These are phyloP conservation scores for Campylomormyrus numenius DNA, from an alignment of 2,113 vertebrate genomes.

Conservation along the genomic window DNA sequence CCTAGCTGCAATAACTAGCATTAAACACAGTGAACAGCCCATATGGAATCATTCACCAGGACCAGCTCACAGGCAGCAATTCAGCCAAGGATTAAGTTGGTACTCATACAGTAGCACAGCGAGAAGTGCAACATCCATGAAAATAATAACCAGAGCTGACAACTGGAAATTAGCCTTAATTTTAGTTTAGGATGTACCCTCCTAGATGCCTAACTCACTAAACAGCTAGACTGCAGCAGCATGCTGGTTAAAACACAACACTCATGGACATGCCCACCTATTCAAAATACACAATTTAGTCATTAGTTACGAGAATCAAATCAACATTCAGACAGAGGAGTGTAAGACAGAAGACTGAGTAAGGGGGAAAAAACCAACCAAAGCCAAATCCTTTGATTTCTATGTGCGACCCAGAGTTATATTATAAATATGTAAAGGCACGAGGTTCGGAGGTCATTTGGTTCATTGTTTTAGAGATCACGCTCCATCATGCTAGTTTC, in stretches of 20 bases:
- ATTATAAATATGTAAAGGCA: neutral
- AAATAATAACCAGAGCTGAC: neutral
- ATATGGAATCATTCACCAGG: neutral
- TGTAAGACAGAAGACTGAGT: neutral
- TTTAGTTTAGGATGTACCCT: neutral
- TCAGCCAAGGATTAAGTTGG: neutral
- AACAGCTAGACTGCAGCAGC: neutral
- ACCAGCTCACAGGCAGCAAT: neutral
- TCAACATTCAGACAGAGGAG: neutral
- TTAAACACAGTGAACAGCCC: neutral
- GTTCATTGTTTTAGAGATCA: slow-evolving; percentile 22
- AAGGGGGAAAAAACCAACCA: neutral
- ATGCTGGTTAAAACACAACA: neutral
- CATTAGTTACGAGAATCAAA: neutral
- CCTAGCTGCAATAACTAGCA: slow-evolving; percentile 8
- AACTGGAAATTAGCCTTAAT: neutral
- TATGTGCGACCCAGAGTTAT: neutral
- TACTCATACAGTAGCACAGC: neutral
- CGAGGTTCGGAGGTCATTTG: neutral
- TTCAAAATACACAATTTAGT: neutral
- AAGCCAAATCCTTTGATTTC: neutral
- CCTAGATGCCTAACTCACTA: neutral
- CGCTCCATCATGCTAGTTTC: neutral
- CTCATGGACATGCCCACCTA: neutral
- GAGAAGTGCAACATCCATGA: neutral